Evolutionary conservation across 2,888 invertebrate species (phyloP).

Genomic region (Phaedon cochleariae): DNA sequence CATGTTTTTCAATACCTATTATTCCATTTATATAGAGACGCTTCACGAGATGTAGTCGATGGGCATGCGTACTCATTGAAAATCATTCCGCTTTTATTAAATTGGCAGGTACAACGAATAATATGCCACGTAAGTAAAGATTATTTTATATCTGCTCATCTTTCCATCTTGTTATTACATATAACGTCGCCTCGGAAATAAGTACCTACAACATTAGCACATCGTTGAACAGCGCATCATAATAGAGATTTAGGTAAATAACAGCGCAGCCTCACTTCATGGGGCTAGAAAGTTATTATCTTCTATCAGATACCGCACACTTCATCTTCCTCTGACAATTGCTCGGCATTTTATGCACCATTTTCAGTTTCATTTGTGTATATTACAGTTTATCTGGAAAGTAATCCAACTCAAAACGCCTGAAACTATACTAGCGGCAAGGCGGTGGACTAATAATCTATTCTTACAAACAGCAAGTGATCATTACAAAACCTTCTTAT

Average conservation of each 20-base stretch:
- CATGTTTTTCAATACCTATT: background rate
- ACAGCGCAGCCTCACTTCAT: constrained; percentile 18
- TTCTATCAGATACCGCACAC: constrained; percentile 29
- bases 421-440: constrained; percentile 48
- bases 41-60: background rate
- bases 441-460: constrained; percentile 54
- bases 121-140: constrained; percentile 26
- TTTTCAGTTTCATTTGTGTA: constrained; percentile 51
- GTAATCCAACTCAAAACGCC: constrained; percentile 37
- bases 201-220: constrained; percentile 37
- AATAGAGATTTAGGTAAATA: constrained; percentile 35
- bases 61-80: constrained; percentile 18
- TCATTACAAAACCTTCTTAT: constrained; percentile 56
- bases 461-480: constrained; percentile 48
- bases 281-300: constrained; percentile 32
- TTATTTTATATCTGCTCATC: constrained; percentile 33
- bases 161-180: constrained; percentile 35
- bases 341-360: constrained; percentile 32
- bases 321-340: constrained; percentile 30
- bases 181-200: constrained; percentile 31
- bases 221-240: constrained; percentile 33
- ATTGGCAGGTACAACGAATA: constrained; percentile 36
- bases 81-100: constrained; percentile 22
- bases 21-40: background rate
- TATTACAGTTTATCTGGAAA: constrained; percentile 41